A percentile compares a stretch with the other conserved stretches of the same genome.
Evolutionary conservation across 2,113 vertebrate species (phyloP).

Genomic region (Tichodroma muraria): DNA sequence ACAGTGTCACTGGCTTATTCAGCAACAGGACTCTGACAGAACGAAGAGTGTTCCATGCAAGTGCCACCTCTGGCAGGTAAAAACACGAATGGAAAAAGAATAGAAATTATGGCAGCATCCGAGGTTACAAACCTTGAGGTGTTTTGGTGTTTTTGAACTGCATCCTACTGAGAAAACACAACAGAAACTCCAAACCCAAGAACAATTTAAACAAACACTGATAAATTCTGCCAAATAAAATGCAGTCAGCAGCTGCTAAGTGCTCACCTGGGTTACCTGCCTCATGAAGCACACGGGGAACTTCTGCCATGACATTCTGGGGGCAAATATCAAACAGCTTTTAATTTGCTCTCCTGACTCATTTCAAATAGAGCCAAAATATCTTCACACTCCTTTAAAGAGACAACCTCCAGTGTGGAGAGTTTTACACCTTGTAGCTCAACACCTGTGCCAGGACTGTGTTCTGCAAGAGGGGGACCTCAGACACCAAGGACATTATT

Average conservation of each 20-base stretch:
- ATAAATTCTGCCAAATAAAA: background rate
- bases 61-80: background rate
- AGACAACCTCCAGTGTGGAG: background rate
- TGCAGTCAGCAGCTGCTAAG: background rate
- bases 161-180: background rate
- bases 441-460: background rate
- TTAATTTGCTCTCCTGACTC: background rate
- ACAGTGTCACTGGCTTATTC: background rate
- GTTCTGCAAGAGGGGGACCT: background rate
- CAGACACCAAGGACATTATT: slow-evolving; percentile 61
- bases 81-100: background rate
- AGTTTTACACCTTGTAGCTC: background rate
- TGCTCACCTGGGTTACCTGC: background rate
- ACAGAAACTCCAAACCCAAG: background rate
- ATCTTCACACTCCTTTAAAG: background rate
- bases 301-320: background rate
- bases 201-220: background rate
- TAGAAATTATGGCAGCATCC: background rate
- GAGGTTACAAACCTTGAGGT: background rate
- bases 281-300: background rate
- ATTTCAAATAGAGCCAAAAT: background rate
- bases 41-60: background rate
- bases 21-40: background rate
- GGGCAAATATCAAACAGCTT: background rate
- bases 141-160: background rate